Percentiles rank a stretch among this genome's conserved stretches.
phyloP scores from a whole-genome alignment of 1,140 invertebrate genomes.

The Dendrolimus punctatus region DNA sequence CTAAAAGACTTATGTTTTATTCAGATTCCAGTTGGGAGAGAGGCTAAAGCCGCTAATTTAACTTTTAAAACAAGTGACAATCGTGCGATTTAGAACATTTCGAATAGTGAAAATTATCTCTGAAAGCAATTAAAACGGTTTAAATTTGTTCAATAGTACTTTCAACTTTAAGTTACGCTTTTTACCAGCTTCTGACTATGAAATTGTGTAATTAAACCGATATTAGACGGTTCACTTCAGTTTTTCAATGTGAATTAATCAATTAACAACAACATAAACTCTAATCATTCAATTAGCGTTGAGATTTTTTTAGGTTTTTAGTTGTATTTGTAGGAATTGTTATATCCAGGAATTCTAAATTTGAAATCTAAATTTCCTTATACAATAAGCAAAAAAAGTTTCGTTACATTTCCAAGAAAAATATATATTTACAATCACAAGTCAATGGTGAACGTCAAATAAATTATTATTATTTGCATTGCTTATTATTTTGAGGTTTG shows the following conservation, averaged over 20 bases:
- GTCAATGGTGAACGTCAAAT: too few relatives aligned
- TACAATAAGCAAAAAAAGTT: too few relatives aligned
- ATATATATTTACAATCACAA: too few relatives aligned
- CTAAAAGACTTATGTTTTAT: slow-evolving; percentile 68
- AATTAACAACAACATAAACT: too few relatives aligned
- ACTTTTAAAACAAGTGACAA: slow-evolving; percentile 65
- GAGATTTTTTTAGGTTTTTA: background rate
- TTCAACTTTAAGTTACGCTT: background rate
- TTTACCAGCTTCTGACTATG: background rate
- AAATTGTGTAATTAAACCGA: slow-evolving; percentile 11
- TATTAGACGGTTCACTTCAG: background rate
- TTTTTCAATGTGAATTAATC: slow-evolving; percentile 3
- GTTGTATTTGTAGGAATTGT: slow-evolving; percentile 3
- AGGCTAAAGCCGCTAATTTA: slow-evolving; percentile 61
- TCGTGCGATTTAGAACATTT: slow-evolving; percentile 49
- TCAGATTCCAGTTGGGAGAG: slow-evolving; percentile 44
- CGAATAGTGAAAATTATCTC: slow-evolving; percentile 32
- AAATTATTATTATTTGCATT: too few relatives aligned
- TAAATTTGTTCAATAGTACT: slow-evolving; percentile 1
- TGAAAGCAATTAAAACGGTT: slow-evolving; percentile 27
- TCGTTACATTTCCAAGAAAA: too few relatives aligned
- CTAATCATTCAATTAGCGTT: too few relatives aligned
- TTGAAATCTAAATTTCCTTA: too few relatives aligned
- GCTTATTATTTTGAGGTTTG: too few relatives aligned
- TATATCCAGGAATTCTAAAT: background rate